A percentile compares a stretch with the other conserved stretches of the same genome.
phyloP scores from a whole-genome alignment of 2,113 vertebrate genomes.

The Tautogolabrus adspersus region DNA sequence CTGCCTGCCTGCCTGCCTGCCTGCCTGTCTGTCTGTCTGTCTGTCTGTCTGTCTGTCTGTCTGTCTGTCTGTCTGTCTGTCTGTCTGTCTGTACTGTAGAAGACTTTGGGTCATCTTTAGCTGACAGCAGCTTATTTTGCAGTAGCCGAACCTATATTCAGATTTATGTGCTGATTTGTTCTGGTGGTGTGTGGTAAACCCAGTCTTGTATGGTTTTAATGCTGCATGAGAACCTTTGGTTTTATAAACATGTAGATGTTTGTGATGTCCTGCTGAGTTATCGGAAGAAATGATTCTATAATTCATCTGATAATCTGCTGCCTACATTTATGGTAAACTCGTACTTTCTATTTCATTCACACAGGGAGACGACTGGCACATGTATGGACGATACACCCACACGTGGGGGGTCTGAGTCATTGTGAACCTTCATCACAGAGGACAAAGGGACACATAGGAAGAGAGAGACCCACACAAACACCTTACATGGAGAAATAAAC shows the following conservation, averaged over 20 bases:
- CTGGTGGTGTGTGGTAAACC: neutral
- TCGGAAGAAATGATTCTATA: slow-evolving; percentile 47
- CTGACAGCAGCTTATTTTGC: no score
- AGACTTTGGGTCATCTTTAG: no score
- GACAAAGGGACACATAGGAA: slow-evolving; percentile 53
- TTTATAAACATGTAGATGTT: no score
- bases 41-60: no score
- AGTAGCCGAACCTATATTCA: neutral
- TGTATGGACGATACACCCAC: slow-evolving; percentile 78
- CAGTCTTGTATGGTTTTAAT: neutral
- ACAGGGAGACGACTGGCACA: slow-evolving; percentile 68
- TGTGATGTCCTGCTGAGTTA: slow-evolving; percentile 13
- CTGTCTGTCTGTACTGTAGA: no score
- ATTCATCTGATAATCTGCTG: slow-evolving; percentile 56
- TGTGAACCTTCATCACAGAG: slow-evolving; percentile 66
- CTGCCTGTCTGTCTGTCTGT: no score
- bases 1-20: no score
- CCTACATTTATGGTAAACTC: slow-evolving; percentile 77
- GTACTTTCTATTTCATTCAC: slow-evolving; percentile 76
- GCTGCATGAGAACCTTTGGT: neutral
- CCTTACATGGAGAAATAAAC: slow-evolving; percentile 38
- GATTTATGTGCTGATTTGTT: neutral
- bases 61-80: no score
- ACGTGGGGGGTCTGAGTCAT: slow-evolving; percentile 63
- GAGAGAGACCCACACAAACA: slow-evolving; percentile 56